These are phyloP conservation scores for Zingel zingel DNA, from an alignment of 2,113 vertebrate genomes.

Conservation along the genomic window DNA sequence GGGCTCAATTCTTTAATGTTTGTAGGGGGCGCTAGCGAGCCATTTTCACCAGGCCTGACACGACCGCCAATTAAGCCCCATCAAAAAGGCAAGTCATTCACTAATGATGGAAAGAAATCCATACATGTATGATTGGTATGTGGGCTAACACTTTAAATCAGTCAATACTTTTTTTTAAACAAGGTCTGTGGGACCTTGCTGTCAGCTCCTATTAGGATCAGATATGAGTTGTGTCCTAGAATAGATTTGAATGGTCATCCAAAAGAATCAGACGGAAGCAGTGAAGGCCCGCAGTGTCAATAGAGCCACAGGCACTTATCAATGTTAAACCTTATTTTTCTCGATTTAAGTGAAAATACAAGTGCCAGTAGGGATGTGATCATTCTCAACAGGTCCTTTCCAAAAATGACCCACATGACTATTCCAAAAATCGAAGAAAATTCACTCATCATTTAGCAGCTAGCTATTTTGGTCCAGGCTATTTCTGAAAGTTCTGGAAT, in stretches of 20 bases:
- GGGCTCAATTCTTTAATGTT: too few species aligned
- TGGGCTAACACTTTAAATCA: conserved; percentile 17
- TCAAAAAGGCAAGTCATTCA: too few species aligned
- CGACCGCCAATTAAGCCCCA: too few species aligned
- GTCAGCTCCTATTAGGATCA: conserved; percentile 66
- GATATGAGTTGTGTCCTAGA: conserved; percentile 47
- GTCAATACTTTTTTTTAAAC: conserved; percentile 11
- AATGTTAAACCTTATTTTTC: conserved; percentile 3
- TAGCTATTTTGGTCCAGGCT: too few species aligned
- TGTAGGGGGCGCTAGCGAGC: too few species aligned
- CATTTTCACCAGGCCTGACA: too few species aligned
- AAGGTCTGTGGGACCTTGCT: conserved; percentile 60
- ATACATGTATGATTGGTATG: conserved; percentile 5
- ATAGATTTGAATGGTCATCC: conserved; percentile 61
- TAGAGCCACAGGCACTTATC: neutral
- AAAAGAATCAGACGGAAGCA: conserved; percentile 30
- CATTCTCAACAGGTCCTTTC: neutral
- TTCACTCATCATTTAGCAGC: too few species aligned
- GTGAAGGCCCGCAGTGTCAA: conserved; percentile 1
- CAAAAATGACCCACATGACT: too few species aligned
- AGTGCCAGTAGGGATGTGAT: neutral
- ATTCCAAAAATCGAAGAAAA: too few species aligned
- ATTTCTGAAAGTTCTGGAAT: too few species aligned
- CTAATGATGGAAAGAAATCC: neutral
- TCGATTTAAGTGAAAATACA: neutral